phyloP scores from a whole-genome alignment of 2,113 vertebrate genomes.

The Butorides virescens region DNA sequence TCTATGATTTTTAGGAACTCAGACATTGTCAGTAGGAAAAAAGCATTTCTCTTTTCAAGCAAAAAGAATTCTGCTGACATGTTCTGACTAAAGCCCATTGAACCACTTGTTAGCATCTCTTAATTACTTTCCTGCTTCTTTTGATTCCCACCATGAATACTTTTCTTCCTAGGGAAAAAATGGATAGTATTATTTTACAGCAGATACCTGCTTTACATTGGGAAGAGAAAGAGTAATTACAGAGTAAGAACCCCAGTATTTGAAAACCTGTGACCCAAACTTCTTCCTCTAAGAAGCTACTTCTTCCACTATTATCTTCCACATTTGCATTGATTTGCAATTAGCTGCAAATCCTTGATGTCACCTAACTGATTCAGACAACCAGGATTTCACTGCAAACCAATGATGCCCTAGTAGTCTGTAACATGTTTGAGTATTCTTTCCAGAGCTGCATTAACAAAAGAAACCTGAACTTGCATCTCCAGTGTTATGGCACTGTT shows the following conservation, averaged over 20 bases:
- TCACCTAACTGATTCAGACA: background rate
- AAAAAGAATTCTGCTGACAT: background rate
- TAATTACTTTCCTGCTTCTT: constrained; percentile 1
- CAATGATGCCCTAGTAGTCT: background rate
- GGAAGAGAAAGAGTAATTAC: background rate
- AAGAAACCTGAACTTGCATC: background rate
- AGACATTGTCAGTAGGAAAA: background rate
- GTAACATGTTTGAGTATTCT: background rate
- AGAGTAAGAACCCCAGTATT: background rate
- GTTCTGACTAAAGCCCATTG: background rate
- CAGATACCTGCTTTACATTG: background rate
- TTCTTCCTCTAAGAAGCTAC: background rate
- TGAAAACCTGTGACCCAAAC: background rate
- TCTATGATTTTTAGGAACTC: background rate
- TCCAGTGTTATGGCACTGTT: background rate
- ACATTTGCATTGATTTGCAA: background rate
- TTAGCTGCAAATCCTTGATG: background rate
- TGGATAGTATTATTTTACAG: background rate
- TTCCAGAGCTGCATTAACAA: background rate
- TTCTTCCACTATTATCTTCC: background rate
- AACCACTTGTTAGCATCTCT: background rate
- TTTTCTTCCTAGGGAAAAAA: background rate
- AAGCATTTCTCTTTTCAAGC: background rate
- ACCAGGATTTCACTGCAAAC: background rate
- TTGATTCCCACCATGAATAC: background rate